A percentile compares a stretch with the other conserved stretches of the same genome.
Conservation (phyloP, 2,888 invertebrate species). For the Amblyjoppa fuscipennis region DNA sequence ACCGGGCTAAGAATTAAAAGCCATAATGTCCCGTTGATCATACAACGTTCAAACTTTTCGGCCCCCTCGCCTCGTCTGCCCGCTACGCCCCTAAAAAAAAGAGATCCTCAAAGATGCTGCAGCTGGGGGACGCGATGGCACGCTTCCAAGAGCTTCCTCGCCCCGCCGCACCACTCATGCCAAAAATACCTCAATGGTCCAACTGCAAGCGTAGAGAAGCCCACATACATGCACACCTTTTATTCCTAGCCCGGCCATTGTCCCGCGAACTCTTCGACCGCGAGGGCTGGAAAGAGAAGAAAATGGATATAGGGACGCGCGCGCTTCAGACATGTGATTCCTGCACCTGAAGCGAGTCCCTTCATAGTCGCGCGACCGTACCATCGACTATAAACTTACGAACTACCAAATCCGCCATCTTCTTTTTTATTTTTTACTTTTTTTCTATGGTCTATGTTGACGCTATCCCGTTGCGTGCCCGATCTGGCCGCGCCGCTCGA, state of each 20-base stretch:
- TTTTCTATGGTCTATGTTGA: constrained; percentile 35
- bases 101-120: constrained; percentile 60
- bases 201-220: background rate
- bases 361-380: constrained; percentile 37
- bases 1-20: constrained; percentile 14
- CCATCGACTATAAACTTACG: constrained; percentile 41
- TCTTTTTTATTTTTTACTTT: background rate
- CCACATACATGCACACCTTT: constrained; percentile 32
- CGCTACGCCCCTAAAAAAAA: constrained; percentile 15
- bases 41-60: constrained; percentile 18
- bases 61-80: background rate
- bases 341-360: constrained; percentile 71
- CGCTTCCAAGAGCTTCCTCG: constrained; percentile 73
- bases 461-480: constrained; percentile 22
- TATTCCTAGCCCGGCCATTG: constrained; percentile 49
- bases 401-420: constrained; percentile 2
- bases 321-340: constrained; percentile 74
- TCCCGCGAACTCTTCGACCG: constrained; percentile 59
- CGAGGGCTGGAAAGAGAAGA: constrained; percentile 57
- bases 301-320: constrained; percentile 57
- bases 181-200: constrained; percentile 32
- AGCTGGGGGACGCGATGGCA: constrained; percentile 76
- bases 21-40: constrained; percentile 24
- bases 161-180: constrained; percentile 23
- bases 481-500: constrained; percentile 36